These are phyloP conservation scores for Protula sp. DNA, from an alignment of 2,888 invertebrate species.

Conservation along the genomic window DNA sequence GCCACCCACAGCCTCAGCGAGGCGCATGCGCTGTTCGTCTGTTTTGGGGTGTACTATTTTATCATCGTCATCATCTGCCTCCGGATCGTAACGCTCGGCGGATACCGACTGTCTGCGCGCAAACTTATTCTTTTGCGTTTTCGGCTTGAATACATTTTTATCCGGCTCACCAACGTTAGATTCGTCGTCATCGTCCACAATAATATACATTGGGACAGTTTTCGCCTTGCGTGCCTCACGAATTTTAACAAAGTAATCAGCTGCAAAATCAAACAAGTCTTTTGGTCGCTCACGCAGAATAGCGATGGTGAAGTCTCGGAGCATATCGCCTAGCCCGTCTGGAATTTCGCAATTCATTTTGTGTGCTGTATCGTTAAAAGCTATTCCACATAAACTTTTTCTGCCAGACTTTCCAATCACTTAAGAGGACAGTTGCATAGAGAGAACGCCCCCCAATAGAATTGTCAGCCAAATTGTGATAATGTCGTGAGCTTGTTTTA, in stretches of 20 bases:
- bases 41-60: slow-evolving; percentile 48
- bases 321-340: slow-evolving; percentile 50
- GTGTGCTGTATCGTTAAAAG: background rate
- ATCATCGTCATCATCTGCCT: slow-evolving; percentile 48
- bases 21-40: slow-evolving; percentile 46
- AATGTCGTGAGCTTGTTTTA: too few species aligned
- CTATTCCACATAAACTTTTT: too few species aligned
- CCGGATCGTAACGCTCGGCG: slow-evolving; percentile 51
- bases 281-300: slow-evolving; percentile 48
- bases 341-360: slow-evolving; percentile 51
- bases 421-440: too few species aligned
- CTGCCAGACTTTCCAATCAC: too few species aligned
- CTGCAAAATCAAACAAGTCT: slow-evolving; percentile 50
- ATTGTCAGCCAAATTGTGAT: too few species aligned
- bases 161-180: slow-evolving; percentile 45
- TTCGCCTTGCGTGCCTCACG: slow-evolving; percentile 41
- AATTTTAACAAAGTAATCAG: slow-evolving; percentile 48
- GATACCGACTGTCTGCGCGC: slow-evolving; percentile 52
- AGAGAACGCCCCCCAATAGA: too few species aligned
- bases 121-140: slow-evolving; percentile 35
- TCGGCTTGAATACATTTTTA: slow-evolving; percentile 41
- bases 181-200: slow-evolving; percentile 49
- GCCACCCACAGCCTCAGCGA: slow-evolving; percentile 44
- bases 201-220: slow-evolving; percentile 50
- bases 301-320: slow-evolving; percentile 51